Conservation (phyloP, 2,113 vertebrate species). For the Ceuthmochares aereus region DNA sequence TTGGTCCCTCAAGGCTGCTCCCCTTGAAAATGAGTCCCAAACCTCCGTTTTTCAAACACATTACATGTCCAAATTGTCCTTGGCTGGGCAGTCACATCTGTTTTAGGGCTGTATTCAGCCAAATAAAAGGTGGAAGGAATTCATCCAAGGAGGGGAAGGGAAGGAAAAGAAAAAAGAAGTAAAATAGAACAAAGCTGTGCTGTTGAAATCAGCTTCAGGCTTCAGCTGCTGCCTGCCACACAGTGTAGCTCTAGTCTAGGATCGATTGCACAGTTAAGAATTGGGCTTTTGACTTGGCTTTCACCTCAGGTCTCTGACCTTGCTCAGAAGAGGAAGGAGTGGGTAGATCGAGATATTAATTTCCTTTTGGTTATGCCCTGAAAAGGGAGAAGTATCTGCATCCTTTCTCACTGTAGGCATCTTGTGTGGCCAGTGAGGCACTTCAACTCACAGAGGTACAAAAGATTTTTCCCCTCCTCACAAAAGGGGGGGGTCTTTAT, state of each 20-base stretch:
- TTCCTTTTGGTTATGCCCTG: background rate
- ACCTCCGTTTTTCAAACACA: constrained; percentile 59
- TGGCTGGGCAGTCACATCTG: constrained; percentile 50
- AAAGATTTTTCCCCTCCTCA: background rate
- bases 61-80: constrained; percentile 70
- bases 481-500: background rate
- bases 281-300: background rate
- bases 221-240: background rate
- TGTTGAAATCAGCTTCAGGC: background rate
- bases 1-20: constrained; percentile 40
- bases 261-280: background rate
- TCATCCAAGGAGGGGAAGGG: background rate
- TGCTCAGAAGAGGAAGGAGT: background rate
- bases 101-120: constrained; percentile 22
- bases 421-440: background rate
- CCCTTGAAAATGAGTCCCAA: constrained; percentile 59
- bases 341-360: background rate
- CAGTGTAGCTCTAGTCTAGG: background rate
- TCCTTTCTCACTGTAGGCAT: background rate
- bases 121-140: constrained; percentile 44
- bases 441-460: background rate
- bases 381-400: background rate
- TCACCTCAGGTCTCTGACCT: constrained; percentile 23
- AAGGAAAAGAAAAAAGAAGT: accelerated
- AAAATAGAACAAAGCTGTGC: background rate